Conservation (phyloP, 1,140 invertebrate genomes). For the Phymastichus coffea region DNA sequence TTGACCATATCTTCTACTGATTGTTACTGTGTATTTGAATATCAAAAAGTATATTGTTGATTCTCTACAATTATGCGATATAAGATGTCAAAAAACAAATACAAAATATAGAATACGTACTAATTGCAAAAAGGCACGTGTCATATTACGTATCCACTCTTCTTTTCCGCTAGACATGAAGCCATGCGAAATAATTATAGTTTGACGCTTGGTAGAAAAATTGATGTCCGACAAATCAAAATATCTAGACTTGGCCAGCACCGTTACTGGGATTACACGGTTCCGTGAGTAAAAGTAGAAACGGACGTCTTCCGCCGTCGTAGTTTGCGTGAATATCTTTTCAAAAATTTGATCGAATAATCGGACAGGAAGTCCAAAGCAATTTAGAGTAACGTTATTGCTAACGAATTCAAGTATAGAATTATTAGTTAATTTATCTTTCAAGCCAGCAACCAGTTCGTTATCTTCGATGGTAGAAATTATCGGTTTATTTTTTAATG, state of each 20-base stretch:
- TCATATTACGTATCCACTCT: slow-evolving; percentile 59
- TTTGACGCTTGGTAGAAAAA: slow-evolving; percentile 53
- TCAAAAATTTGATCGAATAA: not conserved
- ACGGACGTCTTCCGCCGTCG: slow-evolving; percentile 39
- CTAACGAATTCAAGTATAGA: too few species aligned
- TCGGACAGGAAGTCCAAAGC: slow-evolving; percentile 4
- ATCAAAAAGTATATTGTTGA: too few species aligned
- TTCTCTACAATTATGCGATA: too few species aligned
- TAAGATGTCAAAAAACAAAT: too few species aligned
- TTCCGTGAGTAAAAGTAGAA: slow-evolving; percentile 45
- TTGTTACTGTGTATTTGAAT: too few species aligned
- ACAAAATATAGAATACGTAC: too few species aligned
- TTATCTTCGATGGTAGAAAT: too few species aligned
- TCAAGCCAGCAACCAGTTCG: too few species aligned
- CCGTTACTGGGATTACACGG: slow-evolving; percentile 34
- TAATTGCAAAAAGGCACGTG: slow-evolving; percentile 56
- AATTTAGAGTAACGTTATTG: not conserved
- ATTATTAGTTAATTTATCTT: too few species aligned
- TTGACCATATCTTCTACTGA: too few species aligned
- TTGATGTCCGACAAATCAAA: slow-evolving; percentile 62
- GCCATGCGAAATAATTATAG: slow-evolving; percentile 61
- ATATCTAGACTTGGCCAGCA: slow-evolving; percentile 47
- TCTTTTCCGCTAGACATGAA: slow-evolving; percentile 60
- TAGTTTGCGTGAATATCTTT: slow-evolving; percentile 1
- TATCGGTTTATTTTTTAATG: too few species aligned